Evolutionary conservation across 2,888 invertebrate species (phyloP), one percentile per base, ranked within the genome.

Genomic region (Auanema sp.): DNA sequence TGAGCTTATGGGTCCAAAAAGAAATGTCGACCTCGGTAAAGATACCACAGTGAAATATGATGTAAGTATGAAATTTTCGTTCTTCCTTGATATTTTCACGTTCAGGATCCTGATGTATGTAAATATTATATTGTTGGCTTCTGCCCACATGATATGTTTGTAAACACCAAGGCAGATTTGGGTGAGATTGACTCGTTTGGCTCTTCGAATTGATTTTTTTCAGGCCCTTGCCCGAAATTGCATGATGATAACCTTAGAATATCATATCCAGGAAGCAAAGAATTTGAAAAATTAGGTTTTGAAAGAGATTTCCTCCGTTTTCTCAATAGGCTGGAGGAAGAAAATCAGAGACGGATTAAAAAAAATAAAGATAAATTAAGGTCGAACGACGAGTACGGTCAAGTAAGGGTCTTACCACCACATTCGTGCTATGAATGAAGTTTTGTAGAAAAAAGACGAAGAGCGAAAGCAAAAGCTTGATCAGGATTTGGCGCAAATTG

Each of bases 91-190:
- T 23, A 18, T 24, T 58, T 63, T 23, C 10, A 51, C 16, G 10
- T 41, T 47, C 41, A 79, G 68, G 80, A 83, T 78, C 80, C 89
- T 51, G 88, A 96, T 93, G 94, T 94, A 79, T 98, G 97, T 86
- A 93, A 94, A 86, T 91, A 92, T 84, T 94, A 91, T 85, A 88
- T 97, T 85, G 95, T 94, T 16, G 93, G 92, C 83, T 98, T 97
- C 85, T 98, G 98, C 84, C 98, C 98, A 0, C 93, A 97, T 84
- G 97, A 98, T 84, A 87, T 98, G 69, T 98, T 98, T 86, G 92
- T 93, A 40, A 98, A 98, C 84, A 98, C 98, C 1, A 89, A 95
- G 84, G 95, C 96, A 14, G 97, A 98, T 85, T 87, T 98, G 53
- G 98, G 87, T 84, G 21, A 53, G 58, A 56, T 16, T 51, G 23